Conservation (phyloP, 2,797 vertebrate genomes). For the Acrocephalus scirpaceus region DNA sequence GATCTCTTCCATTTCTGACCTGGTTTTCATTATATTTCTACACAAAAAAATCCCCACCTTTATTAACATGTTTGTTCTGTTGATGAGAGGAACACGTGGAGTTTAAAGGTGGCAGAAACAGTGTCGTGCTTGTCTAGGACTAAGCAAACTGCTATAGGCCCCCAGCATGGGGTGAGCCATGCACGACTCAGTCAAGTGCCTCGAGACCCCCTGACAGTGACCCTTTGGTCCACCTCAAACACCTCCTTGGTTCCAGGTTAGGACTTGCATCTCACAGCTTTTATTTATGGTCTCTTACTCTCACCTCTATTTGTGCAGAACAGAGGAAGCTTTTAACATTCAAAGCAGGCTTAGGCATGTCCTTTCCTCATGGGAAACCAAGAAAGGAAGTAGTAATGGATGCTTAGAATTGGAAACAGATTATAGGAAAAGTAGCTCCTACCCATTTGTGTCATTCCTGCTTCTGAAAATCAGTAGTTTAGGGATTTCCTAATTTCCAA, state of each 20-base stretch:
- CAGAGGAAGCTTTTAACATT: neutral
- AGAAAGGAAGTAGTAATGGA: neutral
- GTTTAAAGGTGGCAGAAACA: neutral
- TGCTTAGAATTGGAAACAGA: neutral
- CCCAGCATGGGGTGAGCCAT: neutral
- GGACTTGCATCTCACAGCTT: neutral
- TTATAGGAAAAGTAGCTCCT: neutral
- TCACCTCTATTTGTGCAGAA: neutral
- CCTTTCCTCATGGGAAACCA: conserved; percentile 5
- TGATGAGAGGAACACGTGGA: neutral
- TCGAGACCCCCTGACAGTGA: neutral
- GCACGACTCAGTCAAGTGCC: neutral
- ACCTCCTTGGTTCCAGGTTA: neutral
- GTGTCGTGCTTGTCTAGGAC: neutral
- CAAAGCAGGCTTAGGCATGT: neutral
- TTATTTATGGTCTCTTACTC: neutral
- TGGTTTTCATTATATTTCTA: neutral
- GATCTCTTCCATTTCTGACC: neutral
- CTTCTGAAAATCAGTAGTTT: neutral
- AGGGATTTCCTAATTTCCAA: neutral
- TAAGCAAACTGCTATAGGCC: neutral
- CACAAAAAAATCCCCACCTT: neutral
- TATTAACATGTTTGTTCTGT: neutral
- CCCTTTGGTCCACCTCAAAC: neutral
- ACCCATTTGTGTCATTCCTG: neutral